Evolutionary conservation across 2,888 invertebrate species (phyloP), one percentile per base, ranked within the genome.

Genomic region (Ormyrus pomaceus): DNA sequence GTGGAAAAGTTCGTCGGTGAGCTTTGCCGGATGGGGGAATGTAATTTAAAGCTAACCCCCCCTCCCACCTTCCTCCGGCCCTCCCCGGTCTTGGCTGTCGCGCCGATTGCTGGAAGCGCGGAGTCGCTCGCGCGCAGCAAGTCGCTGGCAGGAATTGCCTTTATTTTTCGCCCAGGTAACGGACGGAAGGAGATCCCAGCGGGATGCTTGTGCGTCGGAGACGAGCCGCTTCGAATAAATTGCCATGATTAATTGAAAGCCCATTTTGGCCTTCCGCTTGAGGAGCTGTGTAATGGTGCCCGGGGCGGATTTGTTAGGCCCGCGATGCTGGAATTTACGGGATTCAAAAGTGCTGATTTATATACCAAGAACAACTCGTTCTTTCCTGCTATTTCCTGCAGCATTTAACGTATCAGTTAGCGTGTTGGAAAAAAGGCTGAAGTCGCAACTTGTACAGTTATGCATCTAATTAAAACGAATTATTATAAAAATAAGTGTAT

Each of bases 21-120:
- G 77, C 72, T 68, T 56, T 58, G 53, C 45, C 11, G 68, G 62
- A 53, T 69, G 61, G 77, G 77, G 58, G 74, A 81, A 81, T 81
- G 77, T 71, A 81, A 81, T 81, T 81, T 81, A 77, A 81, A 74
- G 80, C 69, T 61, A 71, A 8, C 48, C 19, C 13, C 61, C 19
- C 19, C 13, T 51, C 19, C 34, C 4, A 34, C 34, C 34, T 34
- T 1, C 34, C 34, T 34, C 34, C 34, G 34, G 34, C 34, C 34
- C 34, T 59, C 59, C 53, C 11, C 64, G 70, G 34, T 34, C 34
- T 34, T 34, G 34, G 34, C 13, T 64, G 51, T 48, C 51, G 19
- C 6, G 9, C 68, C 11, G 55, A 5, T 55, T n/a, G 68, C 68
- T 55, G 34, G 55, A 68, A 68, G 55, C 55, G 68, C 53, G 7